Evolutionary conservation across 2,113 vertebrate genomes (phyloP), one percentile per base, ranked within the genome.

Genomic region (Tenrec ecaudatus): DNA sequence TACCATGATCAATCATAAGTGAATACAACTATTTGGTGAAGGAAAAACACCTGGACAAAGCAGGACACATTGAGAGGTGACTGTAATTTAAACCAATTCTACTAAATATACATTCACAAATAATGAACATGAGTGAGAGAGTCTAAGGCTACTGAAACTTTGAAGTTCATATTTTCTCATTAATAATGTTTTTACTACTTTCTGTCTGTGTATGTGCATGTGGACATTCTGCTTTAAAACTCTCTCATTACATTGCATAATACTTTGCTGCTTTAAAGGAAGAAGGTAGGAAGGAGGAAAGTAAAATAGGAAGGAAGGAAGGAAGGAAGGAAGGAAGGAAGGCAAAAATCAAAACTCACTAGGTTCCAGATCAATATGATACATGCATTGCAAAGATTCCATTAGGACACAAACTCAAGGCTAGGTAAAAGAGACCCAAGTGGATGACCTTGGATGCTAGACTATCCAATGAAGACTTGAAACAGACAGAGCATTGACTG

Each of bases 11-110:
- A 27, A 60, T 10, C 1, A 82, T 27, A 0, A 80, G 27, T 57
- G 9, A 12, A 71, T n/a, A 17, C 15, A 64, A 91, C 19, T 3
- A 36, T 71, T 29, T 66, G 12, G 4, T 85, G 22, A 64, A 10
- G 15, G 62, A 87, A 93, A 84, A 92, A 11, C 33, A 82, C 47
- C 25, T 40, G n/a, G 19, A 38, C 62, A 89, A 89, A 95, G 29
- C 62, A 91, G 8, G 16, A n/a, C 16, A 71, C 6, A 4, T 11
- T 80, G 40, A 40, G 16, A 11, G 20, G 4, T 57, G 68, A 81
- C n/a, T 36, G 3, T 4, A 27, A 25, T 69, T 78, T 86, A 88
- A 89, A 29, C n/a, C 36, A 95, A 0, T 47, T 15, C 78, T 69
- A 64, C 69, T 31, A 36, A 11, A 9, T n/a, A 77, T 29, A 27